Conservation (phyloP, 2,113 vertebrate species). For the Mormyrus iriodes region DNA sequence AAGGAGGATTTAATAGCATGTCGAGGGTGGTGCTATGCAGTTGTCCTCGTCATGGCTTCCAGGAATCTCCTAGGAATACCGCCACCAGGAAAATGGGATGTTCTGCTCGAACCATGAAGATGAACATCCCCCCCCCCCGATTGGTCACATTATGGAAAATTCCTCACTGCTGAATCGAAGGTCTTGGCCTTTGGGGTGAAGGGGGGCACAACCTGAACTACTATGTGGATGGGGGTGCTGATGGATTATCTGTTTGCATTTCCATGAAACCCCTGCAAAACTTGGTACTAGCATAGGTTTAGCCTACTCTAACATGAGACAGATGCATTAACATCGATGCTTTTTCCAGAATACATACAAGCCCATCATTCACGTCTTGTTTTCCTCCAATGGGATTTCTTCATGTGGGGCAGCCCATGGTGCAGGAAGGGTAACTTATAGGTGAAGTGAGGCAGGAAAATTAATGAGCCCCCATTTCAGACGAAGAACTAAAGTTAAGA, state of each 20-base stretch:
- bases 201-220: not conserved
- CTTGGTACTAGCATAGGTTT: not conserved
- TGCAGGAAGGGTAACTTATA: not conserved
- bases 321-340: not conserved
- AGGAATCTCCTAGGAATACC: not conserved
- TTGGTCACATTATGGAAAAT: slow-evolving; percentile 21
- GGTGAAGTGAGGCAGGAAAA: not conserved
- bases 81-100: slow-evolving; percentile 9
- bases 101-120: slow-evolving; percentile 30
- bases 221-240: not conserved
- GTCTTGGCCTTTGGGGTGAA: not conserved
- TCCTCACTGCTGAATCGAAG: not conserved
- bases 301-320: not conserved
- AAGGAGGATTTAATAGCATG: not conserved
- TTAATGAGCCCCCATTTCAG: not conserved
- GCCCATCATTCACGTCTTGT: not conserved
- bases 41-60: not conserved
- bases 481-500: not conserved
- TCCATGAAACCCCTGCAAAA: not conserved
- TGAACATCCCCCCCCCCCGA: slow-evolving; percentile 14
- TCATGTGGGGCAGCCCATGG: not conserved
- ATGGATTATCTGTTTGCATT: slow-evolving; percentile 9
- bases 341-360: not conserved
- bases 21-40: not conserved
- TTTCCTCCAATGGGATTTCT: not conserved